A percentile compares a stretch with the other conserved stretches of the same genome.
These are phyloP conservation scores for Nipponia nippon DNA, from an alignment of 2,113 vertebrate genomes.

Conservation along the genomic window DNA sequence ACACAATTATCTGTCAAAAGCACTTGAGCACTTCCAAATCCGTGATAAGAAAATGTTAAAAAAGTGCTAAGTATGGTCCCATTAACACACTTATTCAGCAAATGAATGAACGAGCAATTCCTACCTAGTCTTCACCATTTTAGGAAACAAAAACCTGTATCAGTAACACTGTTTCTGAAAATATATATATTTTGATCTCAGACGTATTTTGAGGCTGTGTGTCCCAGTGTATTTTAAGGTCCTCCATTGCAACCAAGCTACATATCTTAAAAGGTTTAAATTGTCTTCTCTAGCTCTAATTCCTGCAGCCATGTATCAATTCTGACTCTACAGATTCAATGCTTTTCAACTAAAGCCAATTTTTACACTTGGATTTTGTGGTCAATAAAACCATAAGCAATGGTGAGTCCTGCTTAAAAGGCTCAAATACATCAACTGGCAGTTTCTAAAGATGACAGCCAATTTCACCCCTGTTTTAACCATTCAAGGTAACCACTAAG, in stretches of 20 bases:
- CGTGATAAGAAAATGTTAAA: neutral
- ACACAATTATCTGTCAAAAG: conserved; percentile 7
- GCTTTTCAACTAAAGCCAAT: neutral
- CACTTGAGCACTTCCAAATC: neutral
- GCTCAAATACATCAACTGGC: neutral
- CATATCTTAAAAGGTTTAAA: neutral
- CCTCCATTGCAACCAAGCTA: neutral
- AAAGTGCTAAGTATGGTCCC: neutral
- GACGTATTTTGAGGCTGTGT: neutral
- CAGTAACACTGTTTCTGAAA: neutral
- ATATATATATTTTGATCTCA: neutral
- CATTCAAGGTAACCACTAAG: neutral
- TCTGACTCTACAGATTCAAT: neutral
- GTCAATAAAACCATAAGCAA: neutral
- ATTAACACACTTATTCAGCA: neutral
- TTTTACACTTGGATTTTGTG: neutral
- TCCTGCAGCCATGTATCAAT: neutral
- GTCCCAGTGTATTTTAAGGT: neutral
- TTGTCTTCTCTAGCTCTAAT: neutral
- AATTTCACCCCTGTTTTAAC: neutral
- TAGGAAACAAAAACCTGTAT: neutral
- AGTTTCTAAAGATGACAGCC: neutral
- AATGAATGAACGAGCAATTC: neutral
- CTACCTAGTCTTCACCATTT: neutral
- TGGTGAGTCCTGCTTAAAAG: neutral